Base-by-base conservation (phyloP, 2,888 invertebrate species). In the Miltochrista miniata region DNA sequence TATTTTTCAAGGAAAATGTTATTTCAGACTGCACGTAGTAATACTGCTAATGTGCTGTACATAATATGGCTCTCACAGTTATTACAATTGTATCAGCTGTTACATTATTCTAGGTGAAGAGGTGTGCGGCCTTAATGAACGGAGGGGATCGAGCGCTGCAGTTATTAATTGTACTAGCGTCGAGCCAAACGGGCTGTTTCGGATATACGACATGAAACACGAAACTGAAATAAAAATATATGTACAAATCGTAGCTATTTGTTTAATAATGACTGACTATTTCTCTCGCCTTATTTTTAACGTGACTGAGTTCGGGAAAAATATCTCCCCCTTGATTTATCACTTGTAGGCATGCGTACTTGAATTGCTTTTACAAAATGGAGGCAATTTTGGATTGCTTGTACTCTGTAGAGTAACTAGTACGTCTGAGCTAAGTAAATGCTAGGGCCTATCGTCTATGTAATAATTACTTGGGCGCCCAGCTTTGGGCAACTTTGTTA, bases 111-210 rank as follows among this genome's bases (percentile, higher is more conserved):
- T 54, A 66, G 60, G 61, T 70, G 65, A 63, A 64, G 60, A 60
- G 56, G 48, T 54, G 31, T 34, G 37, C 54, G 46, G 51, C 55
- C 51, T 70, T 78, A 79, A 78, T 80, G 73, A 76, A 76, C 68
- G 65, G 50, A 62, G 38, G 39, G 46, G 38, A 51, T 65, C 59
- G 48, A 57, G 53, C 56, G 47, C 64, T 59, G 67, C 72, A 68
- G 74, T 70, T 76, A 74, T 79, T 79, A 76, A 79, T 78, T 74
- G 61, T 64, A 59, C 57, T 60, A 59, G 56, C 59, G 64, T 64
- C 61, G 61, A 57, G 64, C 56, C 54, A 50, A 58, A 59, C 59
- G 59, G 42, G 45, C 51, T 54, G 57, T 68, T 74, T 31, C 4
- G 54, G 67, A 59, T 63, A 45, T 47, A 61, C 68, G 70, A 67